Conservation (phyloP, 2,888 invertebrate species). For the Stegophylla sp. region DNA sequence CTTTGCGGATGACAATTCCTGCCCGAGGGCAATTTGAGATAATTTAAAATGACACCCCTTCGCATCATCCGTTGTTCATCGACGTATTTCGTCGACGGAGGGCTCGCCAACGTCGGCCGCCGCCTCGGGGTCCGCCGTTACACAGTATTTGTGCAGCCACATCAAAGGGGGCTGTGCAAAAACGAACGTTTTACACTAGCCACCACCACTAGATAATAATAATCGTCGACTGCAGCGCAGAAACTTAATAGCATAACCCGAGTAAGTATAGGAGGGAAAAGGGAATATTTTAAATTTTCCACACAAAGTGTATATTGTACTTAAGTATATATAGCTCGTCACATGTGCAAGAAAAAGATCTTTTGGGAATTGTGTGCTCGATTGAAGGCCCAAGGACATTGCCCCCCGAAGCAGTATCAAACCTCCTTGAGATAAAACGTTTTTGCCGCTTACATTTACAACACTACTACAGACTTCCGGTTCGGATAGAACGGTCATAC, state of each 20-base stretch:
- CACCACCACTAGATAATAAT: neutral
- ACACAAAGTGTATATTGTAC: neutral
- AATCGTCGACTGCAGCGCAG: neutral
- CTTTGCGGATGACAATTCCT: conserved; percentile 53
- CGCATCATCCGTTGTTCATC: conserved; percentile 21
- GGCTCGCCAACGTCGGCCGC: conserved; percentile 1
- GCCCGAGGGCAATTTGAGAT: conserved; percentile 26
- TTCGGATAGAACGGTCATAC: neutral
- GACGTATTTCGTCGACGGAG: conserved; percentile 22
- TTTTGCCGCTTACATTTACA: neutral
- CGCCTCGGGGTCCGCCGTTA: conserved; percentile 8
- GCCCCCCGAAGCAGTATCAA: neutral
- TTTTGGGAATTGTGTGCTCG: conserved; percentile 23
- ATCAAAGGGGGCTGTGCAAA: conserved; percentile 42
- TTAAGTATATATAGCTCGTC: neutral
- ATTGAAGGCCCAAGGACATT: neutral
- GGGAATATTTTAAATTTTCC: conserved; percentile 5
- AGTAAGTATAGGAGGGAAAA: neutral
- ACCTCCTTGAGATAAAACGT: conserved; percentile 1
- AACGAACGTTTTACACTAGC: neutral
- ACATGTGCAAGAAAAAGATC: neutral
- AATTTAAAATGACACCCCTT: conserved; percentile 57
- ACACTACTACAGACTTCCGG: conserved; percentile 16
- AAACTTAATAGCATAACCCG: neutral
- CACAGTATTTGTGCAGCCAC: conserved; percentile 20